These are phyloP conservation scores for Branchinecta sandiegonensis DNA, from an alignment of 2,888 invertebrate genomes.

Conservation along the genomic window DNA sequence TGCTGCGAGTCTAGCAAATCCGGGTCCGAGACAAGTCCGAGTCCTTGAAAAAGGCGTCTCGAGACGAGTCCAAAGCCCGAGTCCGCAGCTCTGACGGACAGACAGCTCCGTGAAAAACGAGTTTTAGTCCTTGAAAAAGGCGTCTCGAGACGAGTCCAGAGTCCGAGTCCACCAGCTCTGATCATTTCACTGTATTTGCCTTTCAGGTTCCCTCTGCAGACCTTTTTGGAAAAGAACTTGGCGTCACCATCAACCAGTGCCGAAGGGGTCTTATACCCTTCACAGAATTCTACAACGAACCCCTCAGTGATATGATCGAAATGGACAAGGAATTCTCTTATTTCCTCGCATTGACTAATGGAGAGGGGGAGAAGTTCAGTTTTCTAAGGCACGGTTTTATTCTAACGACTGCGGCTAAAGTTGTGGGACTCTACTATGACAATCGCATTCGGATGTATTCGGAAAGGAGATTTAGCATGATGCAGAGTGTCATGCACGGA, in stretches of 20 bases:
- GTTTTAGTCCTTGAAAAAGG: too few species aligned
- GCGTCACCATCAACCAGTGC: constrained; percentile 61
- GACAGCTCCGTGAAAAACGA: too few species aligned
- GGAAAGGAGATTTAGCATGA: constrained; percentile 68
- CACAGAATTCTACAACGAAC: constrained; percentile 86
- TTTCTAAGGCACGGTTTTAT: constrained; percentile 84
- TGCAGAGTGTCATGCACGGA: constrained; percentile 62
- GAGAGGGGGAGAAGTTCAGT: constrained; percentile 52
- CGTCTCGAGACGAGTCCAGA: too few species aligned
- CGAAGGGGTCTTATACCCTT: constrained; percentile 67
- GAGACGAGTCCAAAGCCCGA: too few species aligned
- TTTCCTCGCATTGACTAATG: constrained; percentile 40
- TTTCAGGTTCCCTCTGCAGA: constrained; percentile 35
- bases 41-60: too few species aligned
- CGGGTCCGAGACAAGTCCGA: too few species aligned
- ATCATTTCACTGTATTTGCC: not conserved
- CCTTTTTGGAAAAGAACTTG: constrained; percentile 54
- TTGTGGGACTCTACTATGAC: constrained; percentile 79
- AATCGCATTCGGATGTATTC: constrained; percentile 89
- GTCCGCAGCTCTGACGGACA: too few species aligned
- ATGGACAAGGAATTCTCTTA: constrained; percentile 87
- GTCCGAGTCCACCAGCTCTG: too few species aligned
- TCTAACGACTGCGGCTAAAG: constrained; percentile 78
- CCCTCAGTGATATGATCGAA: constrained; percentile 76
- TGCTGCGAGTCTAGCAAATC: too few species aligned